phyloP scores from a whole-genome alignment of 1,140 invertebrate genomes.

The Goniozus legneri region DNA sequence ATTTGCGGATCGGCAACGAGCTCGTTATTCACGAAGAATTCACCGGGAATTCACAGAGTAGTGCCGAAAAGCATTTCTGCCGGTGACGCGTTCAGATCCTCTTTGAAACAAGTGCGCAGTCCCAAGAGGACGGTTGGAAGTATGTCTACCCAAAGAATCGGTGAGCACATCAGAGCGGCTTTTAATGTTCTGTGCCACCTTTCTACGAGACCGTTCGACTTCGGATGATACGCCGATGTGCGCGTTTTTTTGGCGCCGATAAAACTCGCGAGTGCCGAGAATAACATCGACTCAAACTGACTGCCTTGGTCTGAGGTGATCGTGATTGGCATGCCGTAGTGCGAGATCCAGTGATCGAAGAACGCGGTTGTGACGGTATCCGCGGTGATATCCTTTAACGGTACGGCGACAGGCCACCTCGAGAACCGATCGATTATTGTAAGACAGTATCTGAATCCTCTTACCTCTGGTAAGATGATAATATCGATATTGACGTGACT shows the following conservation, averaged over 20 bases:
- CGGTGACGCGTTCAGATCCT: conserved; percentile 17
- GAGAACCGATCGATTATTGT: no score
- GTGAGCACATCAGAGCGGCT: conserved; percentile 28
- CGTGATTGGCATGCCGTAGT: no score
- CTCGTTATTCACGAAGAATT: not conserved
- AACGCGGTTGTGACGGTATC: conserved; percentile 33
- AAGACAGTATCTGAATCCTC: not conserved
- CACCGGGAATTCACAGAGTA: not conserved
- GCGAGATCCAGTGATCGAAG: no score
- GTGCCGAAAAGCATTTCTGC: no score
- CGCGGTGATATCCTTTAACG: no score
- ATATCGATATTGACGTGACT: conserved; percentile 23
- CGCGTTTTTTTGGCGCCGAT: no score
- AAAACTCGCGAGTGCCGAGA: no score
- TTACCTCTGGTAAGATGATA: not conserved
- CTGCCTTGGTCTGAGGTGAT: no score
- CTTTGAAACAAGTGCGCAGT: no score
- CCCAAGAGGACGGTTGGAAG: conserved; percentile 38
- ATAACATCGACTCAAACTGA: no score
- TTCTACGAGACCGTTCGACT: conserved; percentile 35
- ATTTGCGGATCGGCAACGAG: not conserved
- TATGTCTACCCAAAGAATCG: conserved; percentile 18
- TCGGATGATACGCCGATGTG: conserved; percentile 26
- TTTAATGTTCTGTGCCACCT: no score
- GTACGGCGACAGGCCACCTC: no score